Evolutionary conservation across 2,113 vertebrate species (phyloP).

Genomic region (Apodemus speciosus): DNA sequence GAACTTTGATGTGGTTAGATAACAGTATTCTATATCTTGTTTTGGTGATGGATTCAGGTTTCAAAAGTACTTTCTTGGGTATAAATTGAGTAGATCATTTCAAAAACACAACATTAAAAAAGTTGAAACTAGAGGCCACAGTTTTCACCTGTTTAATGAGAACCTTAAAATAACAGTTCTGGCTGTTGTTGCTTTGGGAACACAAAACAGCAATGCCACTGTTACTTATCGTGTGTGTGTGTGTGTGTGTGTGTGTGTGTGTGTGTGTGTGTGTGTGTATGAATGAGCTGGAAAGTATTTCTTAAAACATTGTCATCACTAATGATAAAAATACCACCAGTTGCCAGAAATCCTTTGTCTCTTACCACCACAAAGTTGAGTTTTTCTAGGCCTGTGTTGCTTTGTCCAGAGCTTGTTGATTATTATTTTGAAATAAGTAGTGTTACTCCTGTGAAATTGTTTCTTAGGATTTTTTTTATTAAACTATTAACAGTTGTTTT

Average conservation of each 20-base stretch:
- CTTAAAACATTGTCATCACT: not conserved
- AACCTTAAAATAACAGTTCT: not conserved
- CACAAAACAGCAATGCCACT: not conserved
- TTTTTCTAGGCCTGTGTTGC: slow-evolving; percentile 9
- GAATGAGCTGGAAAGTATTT: not conserved
- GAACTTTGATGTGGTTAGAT: not conserved
- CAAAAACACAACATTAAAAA: not conserved
- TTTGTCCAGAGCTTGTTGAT: not conserved
- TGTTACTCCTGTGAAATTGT: not conserved
- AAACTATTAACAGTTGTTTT: not conserved
- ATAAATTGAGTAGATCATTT: not conserved
- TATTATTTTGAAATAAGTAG: not conserved
- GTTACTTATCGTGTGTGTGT: no score
- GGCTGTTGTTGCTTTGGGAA: not conserved
- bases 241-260: no score
- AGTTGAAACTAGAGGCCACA: not conserved
- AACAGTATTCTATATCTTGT: not conserved
- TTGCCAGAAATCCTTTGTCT: not conserved
- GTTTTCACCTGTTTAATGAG: not conserved
- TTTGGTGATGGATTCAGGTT: not conserved
- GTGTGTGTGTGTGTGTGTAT: no score
- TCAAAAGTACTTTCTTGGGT: not conserved
- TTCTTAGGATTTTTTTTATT: not conserved
- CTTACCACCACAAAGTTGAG: not conserved
- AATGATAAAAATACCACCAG: not conserved